Conservation (phyloP, 2,888 invertebrate species). For the Criorhina ranunculi region DNA sequence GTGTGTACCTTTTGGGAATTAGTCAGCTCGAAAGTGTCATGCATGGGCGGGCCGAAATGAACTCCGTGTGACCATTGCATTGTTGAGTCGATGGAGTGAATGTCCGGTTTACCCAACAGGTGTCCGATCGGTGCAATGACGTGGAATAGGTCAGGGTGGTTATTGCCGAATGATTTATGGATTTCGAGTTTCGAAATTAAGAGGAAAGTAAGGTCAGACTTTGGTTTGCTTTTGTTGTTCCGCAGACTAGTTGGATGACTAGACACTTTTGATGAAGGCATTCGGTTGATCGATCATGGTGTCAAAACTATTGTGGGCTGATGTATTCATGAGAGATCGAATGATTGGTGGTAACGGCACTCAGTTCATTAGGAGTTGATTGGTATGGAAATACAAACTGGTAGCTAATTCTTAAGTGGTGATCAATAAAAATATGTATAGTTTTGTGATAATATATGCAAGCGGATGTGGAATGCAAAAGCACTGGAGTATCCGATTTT, state of each 20-base stretch:
- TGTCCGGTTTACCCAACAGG: constrained; percentile 73
- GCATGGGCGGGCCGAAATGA: constrained; percentile 59
- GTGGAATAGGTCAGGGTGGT: constrained; percentile 65
- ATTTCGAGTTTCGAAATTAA: constrained; percentile 34
- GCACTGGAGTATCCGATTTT: too few relatives aligned
- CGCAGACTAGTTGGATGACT: constrained; percentile 27
- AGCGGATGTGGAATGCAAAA: too few relatives aligned
- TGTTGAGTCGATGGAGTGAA: constrained; percentile 59
- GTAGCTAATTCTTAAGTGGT: constrained; percentile 20
- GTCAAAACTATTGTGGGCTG: constrained; percentile 11
- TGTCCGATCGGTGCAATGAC: constrained; percentile 51
- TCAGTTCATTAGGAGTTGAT: constrained; percentile 12
- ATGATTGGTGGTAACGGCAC: constrained; percentile 5
- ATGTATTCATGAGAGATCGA: constrained; percentile 1
- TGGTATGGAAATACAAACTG: constrained; percentile 9
- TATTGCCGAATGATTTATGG: constrained; percentile 61
- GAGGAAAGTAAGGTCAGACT: constrained; percentile 54
- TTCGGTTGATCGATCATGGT: constrained; percentile 10
- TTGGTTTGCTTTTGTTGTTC: constrained; percentile 8
- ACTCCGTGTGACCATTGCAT: constrained; percentile 60
- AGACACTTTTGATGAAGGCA: not conserved
- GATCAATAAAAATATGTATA: constrained; percentile 1
- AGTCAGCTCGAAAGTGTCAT: constrained; percentile 34
- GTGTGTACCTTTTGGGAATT: constrained; percentile 47
- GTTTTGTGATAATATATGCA: too few relatives aligned